Base-by-base conservation (phyloP, 2,888 invertebrate genomes). In the Dryobotodes eremita region DNA sequence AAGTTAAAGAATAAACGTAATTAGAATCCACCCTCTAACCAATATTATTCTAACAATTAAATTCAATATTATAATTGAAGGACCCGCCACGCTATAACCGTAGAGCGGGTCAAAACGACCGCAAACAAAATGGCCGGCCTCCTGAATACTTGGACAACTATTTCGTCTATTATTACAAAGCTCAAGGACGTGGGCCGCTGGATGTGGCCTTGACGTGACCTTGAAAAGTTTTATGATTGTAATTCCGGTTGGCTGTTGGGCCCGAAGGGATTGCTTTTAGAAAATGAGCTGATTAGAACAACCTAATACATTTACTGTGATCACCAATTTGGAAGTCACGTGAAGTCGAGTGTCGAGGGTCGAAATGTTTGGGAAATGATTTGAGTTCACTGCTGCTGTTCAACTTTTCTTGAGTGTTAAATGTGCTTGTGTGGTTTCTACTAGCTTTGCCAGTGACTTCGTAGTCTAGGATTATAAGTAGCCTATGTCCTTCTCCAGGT, bases 101-200 rank as follows among this genome's bases (percentile, higher is more conserved):
- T 69, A 13, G 66, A 64, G 53, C 11, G 83, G 86, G 83, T 87
- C 88, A 84, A 79, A 85, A 79, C 80, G 80, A 78, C 89, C 86
- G 59, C 88, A 85, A 85, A 89, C 86, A 83, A 88, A 86, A 89
- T 84, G 82, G 78, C 75, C 46, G 78, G 42, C 79, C 69, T 46
- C 71, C 75, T 68, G 57, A 85, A 86, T 86, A 88, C 89, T 89
- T 87, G 79, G 71, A 75, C 64, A 89, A 89, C 89, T 89, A 89
- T 88, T 79, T 17, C 71, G 71, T 82, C 79, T 72, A 87, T 77
- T 87, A 80, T 82, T 76, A 42, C 72, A 15, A n/a, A 10, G 36
- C 13, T 61, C 73, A 78, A 76, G 75, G 75, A 50, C 72, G 61
- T 36, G 36, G 8, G 6, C 6, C 17, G 15, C 46, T 65, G 36